Conservation (phyloP, 1,140 invertebrate species). For the Nautilus pompilius region DNA sequence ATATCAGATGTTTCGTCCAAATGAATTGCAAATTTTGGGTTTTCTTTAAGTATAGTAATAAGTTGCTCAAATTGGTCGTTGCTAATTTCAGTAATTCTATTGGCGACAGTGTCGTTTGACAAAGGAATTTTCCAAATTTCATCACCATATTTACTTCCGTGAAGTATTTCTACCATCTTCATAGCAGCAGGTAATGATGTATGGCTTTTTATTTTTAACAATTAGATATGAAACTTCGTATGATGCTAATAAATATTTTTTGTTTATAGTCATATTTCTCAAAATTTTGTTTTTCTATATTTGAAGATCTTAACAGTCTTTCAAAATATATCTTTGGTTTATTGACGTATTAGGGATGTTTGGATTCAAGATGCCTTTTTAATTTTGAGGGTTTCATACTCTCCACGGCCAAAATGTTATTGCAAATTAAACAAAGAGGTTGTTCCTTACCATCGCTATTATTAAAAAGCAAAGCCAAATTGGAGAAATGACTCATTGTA, state of each 20-base stretch:
- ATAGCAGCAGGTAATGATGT: neutral
- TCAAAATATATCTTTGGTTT: too few relatives aligned
- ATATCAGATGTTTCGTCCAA: neutral
- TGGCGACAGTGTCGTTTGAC: neutral
- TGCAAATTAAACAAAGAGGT: too few relatives aligned
- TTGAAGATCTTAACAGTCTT: too few relatives aligned
- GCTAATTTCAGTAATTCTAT: neutral
- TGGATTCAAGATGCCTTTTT: too few relatives aligned
- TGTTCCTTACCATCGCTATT: too few relatives aligned
- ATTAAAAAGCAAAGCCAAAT: too few relatives aligned
- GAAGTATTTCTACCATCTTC: constrained; percentile 1
- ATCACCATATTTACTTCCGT: neutral
- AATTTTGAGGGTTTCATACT: too few relatives aligned
- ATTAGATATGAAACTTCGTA: neutral
- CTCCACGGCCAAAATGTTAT: too few relatives aligned
- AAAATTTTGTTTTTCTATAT: too few relatives aligned
- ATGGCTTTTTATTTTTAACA: neutral
- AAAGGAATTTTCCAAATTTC: constrained; percentile 1
- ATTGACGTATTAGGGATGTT: too few relatives aligned
- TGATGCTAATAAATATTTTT: neutral
- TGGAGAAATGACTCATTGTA: too few relatives aligned
- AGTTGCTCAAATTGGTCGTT: neutral
- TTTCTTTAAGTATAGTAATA: neutral
- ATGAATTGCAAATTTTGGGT: neutral
- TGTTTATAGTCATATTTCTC: neutral